Conservation (phyloP, 2,797 vertebrate species). For the Sebastes aleutianus region DNA sequence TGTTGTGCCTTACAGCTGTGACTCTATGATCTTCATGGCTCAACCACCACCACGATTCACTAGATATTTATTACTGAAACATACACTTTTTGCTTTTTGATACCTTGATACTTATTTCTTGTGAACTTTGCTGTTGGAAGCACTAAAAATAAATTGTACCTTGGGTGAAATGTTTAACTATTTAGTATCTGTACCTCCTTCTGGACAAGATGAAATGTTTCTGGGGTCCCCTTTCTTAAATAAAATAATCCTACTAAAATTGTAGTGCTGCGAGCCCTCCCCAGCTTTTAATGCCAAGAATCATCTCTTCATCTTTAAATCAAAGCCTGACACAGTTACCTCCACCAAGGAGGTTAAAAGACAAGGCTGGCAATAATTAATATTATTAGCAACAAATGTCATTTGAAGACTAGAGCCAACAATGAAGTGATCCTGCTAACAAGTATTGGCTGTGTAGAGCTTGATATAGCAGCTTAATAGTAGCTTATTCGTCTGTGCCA, state of each 20-base stretch:
- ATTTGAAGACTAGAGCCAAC: not conserved
- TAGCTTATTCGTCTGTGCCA: not conserved
- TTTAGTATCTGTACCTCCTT: not conserved
- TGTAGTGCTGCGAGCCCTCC: not conserved
- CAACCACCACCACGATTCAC: conserved; percentile 1
- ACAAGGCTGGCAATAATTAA: not conserved
- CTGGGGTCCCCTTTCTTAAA: not conserved
- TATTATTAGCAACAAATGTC: not conserved
- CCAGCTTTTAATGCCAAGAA: not conserved
- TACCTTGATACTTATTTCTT: not conserved
- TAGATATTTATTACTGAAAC: conserved; percentile 1
- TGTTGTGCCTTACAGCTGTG: conserved; percentile 24
- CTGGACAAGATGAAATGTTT: not conserved
- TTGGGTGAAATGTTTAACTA: not conserved
- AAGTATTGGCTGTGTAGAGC: not conserved
- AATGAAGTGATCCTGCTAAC: not conserved
- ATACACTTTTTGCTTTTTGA: conserved; percentile 5
- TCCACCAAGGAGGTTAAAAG: not conserved
- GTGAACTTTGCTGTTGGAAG: not conserved
- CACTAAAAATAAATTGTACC: conserved; percentile 3
- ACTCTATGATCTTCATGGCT: conserved; percentile 13
- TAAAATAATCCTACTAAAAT: not conserved
- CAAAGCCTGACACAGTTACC: not conserved
- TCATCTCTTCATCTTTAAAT: not conserved
- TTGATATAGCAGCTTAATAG: not conserved